phyloP scores from a whole-genome alignment of 2,113 vertebrate genomes.

The Drymodes brunneopygia region DNA sequence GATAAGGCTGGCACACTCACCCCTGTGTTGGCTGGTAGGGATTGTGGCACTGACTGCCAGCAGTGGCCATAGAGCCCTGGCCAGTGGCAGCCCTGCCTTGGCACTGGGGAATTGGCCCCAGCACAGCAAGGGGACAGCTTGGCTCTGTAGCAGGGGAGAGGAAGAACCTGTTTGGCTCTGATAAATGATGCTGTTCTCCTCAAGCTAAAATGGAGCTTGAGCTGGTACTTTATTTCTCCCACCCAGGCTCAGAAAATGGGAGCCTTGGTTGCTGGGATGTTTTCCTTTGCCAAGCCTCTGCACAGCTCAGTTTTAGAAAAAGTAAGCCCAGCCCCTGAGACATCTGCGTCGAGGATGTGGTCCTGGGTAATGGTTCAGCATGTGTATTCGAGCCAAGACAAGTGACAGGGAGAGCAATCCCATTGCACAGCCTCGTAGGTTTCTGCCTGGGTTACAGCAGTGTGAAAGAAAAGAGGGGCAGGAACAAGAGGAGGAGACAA shows the following conservation, averaged over 20 bases:
- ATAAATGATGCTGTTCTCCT: neutral
- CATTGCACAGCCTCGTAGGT: rapidly evolving
- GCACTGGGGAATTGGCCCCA: neutral
- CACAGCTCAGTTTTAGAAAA: neutral
- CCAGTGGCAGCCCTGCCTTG: neutral
- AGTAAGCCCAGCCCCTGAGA: neutral
- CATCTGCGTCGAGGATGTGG: neutral
- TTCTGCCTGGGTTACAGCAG: neutral
- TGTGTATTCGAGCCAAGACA: neutral
- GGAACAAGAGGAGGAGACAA: neutral
- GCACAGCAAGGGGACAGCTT: neutral
- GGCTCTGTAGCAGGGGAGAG: neutral
- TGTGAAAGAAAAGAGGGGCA: neutral
- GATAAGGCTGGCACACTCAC: neutral
- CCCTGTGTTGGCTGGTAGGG: rapidly evolving
- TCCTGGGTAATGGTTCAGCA: neutral
- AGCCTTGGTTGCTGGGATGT: neutral
- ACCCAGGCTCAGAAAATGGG: neutral
- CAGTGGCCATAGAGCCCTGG: neutral
- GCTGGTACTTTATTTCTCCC: neutral
- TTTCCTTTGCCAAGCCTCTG: neutral
- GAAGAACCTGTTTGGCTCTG: neutral
- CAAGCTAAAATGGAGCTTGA: neutral
- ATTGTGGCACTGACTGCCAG: neutral
- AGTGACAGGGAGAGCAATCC: neutral